Evolutionary conservation across 2,888 invertebrate genomes (phyloP), one percentile per base, ranked within the genome.

Genomic region (Drosophila quinaria): DNA sequence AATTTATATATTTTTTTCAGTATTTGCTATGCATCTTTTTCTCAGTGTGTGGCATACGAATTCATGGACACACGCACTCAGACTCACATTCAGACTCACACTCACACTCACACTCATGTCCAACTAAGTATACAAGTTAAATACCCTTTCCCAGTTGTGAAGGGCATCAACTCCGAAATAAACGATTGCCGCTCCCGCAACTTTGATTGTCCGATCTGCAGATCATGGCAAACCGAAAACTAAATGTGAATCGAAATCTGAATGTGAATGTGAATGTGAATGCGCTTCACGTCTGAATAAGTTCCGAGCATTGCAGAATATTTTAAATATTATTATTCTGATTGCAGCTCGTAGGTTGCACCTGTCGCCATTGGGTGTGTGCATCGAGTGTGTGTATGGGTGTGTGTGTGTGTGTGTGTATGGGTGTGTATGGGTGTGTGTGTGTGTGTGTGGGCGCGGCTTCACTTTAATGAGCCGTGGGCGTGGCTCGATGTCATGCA

Each of bases 241-340:
- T 55, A 52, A 41, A 42, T 47, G 19, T 31, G 41, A 15, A 39
- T 58, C 25, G 22, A 44, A 49, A 54, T 58, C 17, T 33, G 46
- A 50, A 50, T 72, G 49, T 59, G 54, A 69, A 68, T 74, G 61
- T 62, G 68, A 64, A 68, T 78, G 61, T 63, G 79, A 64, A 76
- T 81, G 79, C 70, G 83, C 82, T 79, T 89, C 88, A 87, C 87
- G 90, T 83, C 67, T 87, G 87, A 87, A 82, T 87, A 81, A 87
- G 75, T 83, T 81, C 80, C 80, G 83, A 82, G 81, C 82, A 88
- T 49, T 66, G 74, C 81, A 78, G 70, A 74, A 70, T 63, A 52
- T 55, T 64, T 70, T 63, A 62, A 75, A 75, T 75, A 25, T 25
- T 25, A 67, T 64, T 72, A 59, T 61, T 46, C 78, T 60, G 50